Base-by-base conservation (phyloP, 2,797 vertebrate genomes). In the Rousettus madagascariensis region DNA sequence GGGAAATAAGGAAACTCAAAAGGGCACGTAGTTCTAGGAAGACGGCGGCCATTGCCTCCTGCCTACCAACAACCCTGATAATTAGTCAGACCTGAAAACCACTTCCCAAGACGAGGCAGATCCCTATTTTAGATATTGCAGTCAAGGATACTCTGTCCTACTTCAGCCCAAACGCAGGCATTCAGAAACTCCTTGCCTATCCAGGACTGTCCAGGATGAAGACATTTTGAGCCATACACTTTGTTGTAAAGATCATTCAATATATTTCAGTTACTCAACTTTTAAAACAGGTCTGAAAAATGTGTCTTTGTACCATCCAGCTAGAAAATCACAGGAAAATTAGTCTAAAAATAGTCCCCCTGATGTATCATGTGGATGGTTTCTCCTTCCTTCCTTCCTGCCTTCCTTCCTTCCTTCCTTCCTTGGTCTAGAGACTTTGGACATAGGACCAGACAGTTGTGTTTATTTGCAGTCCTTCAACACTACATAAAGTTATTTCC, bases 1-100 rank as follows among this genome's bases (percentile, higher is more conserved):
- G 78, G 82, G 96, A 93, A 43, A 78, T 41, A 97, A 89, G 85
- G 72, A 53, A 49, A 82, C 28, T 4, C 4, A 46, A 66, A 97
- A 90, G 49, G 66, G 69, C 55, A 84, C 43, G 19, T 77, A 0
- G 55, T 26, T 96, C 30, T 49, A 17, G 85, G 89, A 93, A 65
- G 51, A 69, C 13, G 24, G 15, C 74, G 46, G 7, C 26, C 86
- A 28, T 38, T 51, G 57, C 28, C 57, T 33, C 17, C 53, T 16
- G 1, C 51, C 59, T 82, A 65, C 74, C 72, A 68, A 59, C 55
- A 85, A 15, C 38, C n/a, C n/a, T 41, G 63, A 77, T 55, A 63
- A 24, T 28, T 69, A 49, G 46, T 83, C 77, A 57, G 8, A 61
- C 79, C 43, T 53, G 46, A 63, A 85, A 95, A 33, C 43, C 65